Percentiles rank a stretch among this genome's conserved stretches.
Evolutionary conservation across 23 tunicate species (phyloP).

Genomic region (Phallusia fumigata): DNA sequence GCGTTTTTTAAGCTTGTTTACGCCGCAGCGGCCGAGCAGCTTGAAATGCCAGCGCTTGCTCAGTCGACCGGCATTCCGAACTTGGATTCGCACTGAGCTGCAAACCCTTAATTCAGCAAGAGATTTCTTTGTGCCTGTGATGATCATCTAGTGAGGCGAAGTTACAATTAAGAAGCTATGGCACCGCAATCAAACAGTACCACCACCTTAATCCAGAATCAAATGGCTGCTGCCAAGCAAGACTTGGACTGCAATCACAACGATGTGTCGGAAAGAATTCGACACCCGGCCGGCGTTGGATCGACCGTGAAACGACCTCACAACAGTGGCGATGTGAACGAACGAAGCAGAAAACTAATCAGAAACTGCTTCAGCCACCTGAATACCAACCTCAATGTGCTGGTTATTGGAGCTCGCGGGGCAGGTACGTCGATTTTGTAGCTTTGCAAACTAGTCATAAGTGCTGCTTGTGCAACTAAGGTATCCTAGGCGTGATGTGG

Average conservation of each 20-base stretch:
- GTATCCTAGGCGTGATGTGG: background rate
- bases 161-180: background rate
- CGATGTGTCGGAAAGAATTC: conserved; percentile 13
- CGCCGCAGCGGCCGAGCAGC: conserved; percentile 13
- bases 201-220: background rate
- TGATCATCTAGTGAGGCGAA: background rate
- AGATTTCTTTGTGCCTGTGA: background rate
- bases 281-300: conserved; percentile 20
- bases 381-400: conserved; percentile 78
- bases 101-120: background rate
- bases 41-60: conserved; percentile 3
- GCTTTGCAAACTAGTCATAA: conserved; percentile 2
- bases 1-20: conserved; percentile 11
- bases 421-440: conserved; percentile 48
- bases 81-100: conserved; percentile 10
- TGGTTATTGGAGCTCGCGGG: conserved; percentile 72
- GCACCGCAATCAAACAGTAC: conserved; percentile 29
- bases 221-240: conserved; percentile 5
- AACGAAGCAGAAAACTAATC: conserved; percentile 68
- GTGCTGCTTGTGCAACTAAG: background rate
- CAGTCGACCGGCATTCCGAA: background rate
- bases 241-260: conserved; percentile 42
- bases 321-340: conserved; percentile 47
- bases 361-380: conserved; percentile 71
- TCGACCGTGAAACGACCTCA: conserved; percentile 20